phyloP scores from a whole-genome alignment of 1,140 invertebrate genomes.

The Philotrypesis tridentata region DNA sequence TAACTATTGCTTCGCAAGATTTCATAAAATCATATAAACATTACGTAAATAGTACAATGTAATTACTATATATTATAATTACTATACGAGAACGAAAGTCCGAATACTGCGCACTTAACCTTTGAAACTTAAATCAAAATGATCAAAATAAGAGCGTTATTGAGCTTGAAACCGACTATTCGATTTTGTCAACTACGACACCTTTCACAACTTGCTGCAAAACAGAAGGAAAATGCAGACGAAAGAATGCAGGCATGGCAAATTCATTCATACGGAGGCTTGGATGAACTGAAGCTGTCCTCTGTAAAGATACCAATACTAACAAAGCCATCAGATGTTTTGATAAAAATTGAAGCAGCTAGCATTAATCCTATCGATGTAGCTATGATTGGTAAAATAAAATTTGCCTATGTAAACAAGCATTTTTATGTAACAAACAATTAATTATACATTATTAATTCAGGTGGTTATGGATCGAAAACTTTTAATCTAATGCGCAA shows the following conservation, averaged over 20 bases:
- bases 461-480: slow-evolving; percentile 84
- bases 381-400: slow-evolving; percentile 82
- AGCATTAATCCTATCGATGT: slow-evolving; percentile 95
- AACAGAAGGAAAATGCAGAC: slow-evolving; percentile 49
- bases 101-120: background rate
- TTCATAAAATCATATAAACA: too few species aligned
- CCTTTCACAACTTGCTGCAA: slow-evolving; percentile 4
- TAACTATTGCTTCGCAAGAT: too few species aligned
- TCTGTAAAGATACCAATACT: slow-evolving; percentile 81
- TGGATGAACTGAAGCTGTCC: slow-evolving; percentile 79
- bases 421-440: background rate
- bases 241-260: slow-evolving; percentile 84
- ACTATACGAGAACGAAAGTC: background rate
- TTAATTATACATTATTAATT: slow-evolving; percentile 51
- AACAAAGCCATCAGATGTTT: slow-evolving; percentile 80
- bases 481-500: slow-evolving; percentile 80
- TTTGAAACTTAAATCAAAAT: slow-evolving; percentile 26
- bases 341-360: slow-evolving; percentile 86
- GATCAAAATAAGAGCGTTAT: slow-evolving; percentile 21
- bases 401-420: background rate
- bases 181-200: slow-evolving; percentile 26
- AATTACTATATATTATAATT: too few species aligned
- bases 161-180: background rate
- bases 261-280: slow-evolving; percentile 82
- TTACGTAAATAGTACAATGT: too few species aligned